A percentile compares a stretch with the other conserved stretches of the same genome.
Evolutionary conservation across 2,888 invertebrate species (phyloP).

Genomic region (Pherbina coryleti): DNA sequence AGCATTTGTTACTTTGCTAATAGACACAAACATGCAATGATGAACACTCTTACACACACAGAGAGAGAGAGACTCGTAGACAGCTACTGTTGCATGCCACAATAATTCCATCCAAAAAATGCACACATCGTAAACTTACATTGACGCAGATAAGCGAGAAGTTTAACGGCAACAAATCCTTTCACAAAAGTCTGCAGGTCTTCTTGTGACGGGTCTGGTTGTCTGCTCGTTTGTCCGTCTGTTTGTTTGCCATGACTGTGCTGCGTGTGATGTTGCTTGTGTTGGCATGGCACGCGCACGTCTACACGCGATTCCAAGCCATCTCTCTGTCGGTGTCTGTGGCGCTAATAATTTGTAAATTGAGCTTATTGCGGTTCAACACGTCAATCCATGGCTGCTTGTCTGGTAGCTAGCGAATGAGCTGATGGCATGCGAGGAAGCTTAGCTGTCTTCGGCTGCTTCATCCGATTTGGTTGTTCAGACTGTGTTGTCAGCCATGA

Average conservation of each 20-base stretch:
- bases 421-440: not conserved
- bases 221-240: not conserved
- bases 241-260: not conserved
- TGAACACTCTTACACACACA: not conserved
- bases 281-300: not conserved
- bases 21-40: not conserved
- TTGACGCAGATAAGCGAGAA: not conserved
- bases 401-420: not conserved
- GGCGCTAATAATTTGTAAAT: constrained; percentile 38
- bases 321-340: constrained; percentile 2
- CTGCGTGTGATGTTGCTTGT: not conserved
- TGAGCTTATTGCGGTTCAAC: constrained; percentile 34
- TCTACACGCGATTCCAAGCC: not conserved
- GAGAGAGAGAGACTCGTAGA: not conserved
- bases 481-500: not conserved
- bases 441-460: constrained; percentile 2
- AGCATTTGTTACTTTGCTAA: not conserved
- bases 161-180: not conserved
- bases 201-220: not conserved
- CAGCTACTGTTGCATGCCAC: not conserved
- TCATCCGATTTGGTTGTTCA: not conserved
- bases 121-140: not conserved
- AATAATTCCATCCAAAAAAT: not conserved
- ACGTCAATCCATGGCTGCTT: constrained; percentile 19
- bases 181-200: not conserved